Percentiles rank a stretch among this genome's conserved stretches.
Evolutionary conservation across 2,888 invertebrate species (phyloP).

Genomic region (Eupithecia dodoneata): DNA sequence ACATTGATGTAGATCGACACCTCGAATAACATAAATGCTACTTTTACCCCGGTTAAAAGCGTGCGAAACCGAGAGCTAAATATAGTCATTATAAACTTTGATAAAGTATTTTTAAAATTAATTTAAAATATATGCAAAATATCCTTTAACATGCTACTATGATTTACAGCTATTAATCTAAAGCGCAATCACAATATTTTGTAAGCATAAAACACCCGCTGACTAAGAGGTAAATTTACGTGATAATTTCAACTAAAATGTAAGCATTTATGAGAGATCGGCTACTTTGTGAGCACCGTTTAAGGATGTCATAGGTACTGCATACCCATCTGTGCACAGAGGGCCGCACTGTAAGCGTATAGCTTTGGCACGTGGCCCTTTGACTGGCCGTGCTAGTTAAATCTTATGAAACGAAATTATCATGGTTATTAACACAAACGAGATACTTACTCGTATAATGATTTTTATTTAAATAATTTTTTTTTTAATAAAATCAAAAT

Average conservation of each 20-base stretch:
- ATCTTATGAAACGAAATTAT: too few relatives aligned
- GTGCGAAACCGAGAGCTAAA: too few relatives aligned
- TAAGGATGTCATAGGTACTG: neutral
- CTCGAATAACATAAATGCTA: too few relatives aligned
- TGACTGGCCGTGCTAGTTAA: too few relatives aligned
- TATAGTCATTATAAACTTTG: too few relatives aligned
- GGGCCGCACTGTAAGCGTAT: neutral
- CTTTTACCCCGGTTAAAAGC: too few relatives aligned
- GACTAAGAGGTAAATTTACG: neutral
- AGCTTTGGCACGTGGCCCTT: neutral
- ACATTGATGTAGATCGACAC: too few relatives aligned
- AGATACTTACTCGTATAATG: too few relatives aligned
- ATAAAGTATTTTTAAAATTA: neutral
- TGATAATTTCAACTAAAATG: slow-evolving; percentile 5
- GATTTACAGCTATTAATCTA: neutral
- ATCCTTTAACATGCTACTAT: neutral
- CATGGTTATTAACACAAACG: too few relatives aligned
- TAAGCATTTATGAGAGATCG: neutral
- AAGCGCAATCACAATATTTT: neutral
- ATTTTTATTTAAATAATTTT: too few relatives aligned
- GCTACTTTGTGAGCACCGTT: slow-evolving; percentile 13
- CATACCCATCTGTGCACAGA: neutral
- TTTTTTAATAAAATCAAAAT: too few relatives aligned
- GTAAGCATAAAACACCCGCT: too few relatives aligned
- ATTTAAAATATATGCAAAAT: neutral